These are phyloP conservation scores for Hystrix cristata DNA, from an alignment of 2,113 vertebrate species.

Conservation along the genomic window DNA sequence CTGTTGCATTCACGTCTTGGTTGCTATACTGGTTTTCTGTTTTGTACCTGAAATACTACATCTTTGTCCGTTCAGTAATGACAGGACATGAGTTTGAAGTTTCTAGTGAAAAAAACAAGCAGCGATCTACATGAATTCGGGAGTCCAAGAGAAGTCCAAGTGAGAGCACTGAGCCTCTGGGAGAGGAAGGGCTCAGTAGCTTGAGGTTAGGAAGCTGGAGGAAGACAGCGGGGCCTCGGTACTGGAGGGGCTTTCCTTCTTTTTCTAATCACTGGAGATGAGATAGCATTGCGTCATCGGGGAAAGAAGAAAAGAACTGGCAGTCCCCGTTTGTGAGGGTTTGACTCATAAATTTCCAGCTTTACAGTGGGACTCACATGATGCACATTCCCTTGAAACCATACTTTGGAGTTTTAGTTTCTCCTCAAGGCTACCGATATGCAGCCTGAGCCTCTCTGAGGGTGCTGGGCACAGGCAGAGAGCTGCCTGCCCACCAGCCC, in stretches of 20 bases:
- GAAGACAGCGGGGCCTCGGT: neutral
- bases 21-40: neutral
- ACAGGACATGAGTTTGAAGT: neutral
- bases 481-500: neutral
- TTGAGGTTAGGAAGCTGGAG: neutral
- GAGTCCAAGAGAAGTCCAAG: neutral
- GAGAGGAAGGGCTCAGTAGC: neutral
- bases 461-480: neutral
- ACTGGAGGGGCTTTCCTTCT: neutral
- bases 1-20: neutral
- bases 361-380: neutral
- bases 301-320: neutral
- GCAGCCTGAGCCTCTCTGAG: too few species aligned
- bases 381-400: neutral
- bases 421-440: neutral
- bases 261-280: neutral
- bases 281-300: neutral
- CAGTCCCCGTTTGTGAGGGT: neutral
- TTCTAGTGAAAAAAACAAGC: neutral
- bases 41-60: neutral
- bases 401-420: neutral
- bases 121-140: neutral
- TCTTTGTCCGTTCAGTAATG: neutral
- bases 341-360: neutral
- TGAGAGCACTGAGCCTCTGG: neutral